A percentile compares a stretch with the other conserved stretches of the same genome.
Evolutionary conservation across 2,888 invertebrate species (phyloP).

Genomic region (Thalpophila matura): DNA sequence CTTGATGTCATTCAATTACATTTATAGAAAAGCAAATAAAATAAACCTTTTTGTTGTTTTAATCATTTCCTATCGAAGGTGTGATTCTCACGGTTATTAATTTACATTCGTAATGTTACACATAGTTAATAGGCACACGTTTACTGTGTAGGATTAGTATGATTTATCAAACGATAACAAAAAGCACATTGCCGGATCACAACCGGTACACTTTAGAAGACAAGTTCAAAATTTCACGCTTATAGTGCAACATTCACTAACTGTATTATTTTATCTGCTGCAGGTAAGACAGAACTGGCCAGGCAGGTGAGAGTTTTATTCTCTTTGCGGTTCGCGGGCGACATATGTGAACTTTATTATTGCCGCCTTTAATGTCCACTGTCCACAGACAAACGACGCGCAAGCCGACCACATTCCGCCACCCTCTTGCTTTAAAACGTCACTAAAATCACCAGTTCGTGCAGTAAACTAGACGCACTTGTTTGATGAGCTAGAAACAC

Average conservation of each 20-base stretch:
- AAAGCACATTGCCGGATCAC: background rate
- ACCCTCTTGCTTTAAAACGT: constrained; percentile 54
- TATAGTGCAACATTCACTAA: constrained; percentile 67
- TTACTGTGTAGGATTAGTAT: constrained; percentile 4
- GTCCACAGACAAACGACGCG: constrained; percentile 68
- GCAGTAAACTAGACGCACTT: constrained; percentile 43
- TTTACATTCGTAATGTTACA: constrained; percentile 2
- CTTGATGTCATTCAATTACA: constrained; percentile 20
- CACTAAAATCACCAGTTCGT: constrained; percentile 67
- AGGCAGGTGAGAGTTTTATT: constrained; percentile 81
- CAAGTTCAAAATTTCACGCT: constrained; percentile 51
- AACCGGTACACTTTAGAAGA: constrained; percentile 23
- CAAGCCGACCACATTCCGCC: constrained; percentile 65
- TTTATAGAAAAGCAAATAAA: constrained; percentile 9
- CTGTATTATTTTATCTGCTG: constrained; percentile 78
- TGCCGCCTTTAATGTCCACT: constrained; percentile 77
- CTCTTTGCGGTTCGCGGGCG: constrained; percentile 76
- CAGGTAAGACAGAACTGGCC: constrained; percentile 82
- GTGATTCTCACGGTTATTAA: background rate
- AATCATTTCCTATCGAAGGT: background rate
- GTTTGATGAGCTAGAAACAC: constrained; percentile 52
- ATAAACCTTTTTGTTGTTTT: background rate
- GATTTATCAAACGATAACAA: constrained; percentile 41
- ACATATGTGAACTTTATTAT: constrained; percentile 86
- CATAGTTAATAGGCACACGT: background rate